Base-by-base conservation (phyloP, 1,140 invertebrate species). In the Drosophila nebulosa region DNA sequence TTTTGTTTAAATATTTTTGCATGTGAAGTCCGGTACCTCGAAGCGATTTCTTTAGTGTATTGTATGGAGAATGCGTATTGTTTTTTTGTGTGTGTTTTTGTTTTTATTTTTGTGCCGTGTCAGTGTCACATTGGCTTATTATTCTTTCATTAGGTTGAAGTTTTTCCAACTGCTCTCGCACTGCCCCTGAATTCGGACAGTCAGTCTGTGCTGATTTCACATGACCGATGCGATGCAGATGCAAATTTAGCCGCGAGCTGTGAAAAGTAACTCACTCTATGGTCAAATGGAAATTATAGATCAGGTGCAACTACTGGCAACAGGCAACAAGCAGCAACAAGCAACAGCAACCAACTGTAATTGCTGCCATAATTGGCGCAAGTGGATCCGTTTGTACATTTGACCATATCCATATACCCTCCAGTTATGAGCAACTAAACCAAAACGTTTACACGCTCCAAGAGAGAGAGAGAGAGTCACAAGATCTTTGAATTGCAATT, bases 401-500 rank as follows among this genome's bases (percentile, higher is more conserved):
- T 46, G 39, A 60, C 71, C 57, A 65, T 74, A 66, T 79, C 27
- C 64, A 68, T 72, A 88, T 88, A 85, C 83, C 81, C 81, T 85
- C 83, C 83, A 85, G 81, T 85, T 85, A 85, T 85, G 81, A 86
- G 81, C 81, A 81, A 85, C 83, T 74, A 74, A 85, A 75, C 81
- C 76, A 70, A 69, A 52, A 62, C 74, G 68, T 74, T 74, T 74
- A 86, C 68, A 84, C 77, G 63, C 35, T 67, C 56, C 22, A 12
- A 39, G 26, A 32, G 10, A 3, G 2, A 55, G 57, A 26, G 14
- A 52, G 21, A 9, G 7, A 30, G 26, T 39, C 4, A 42, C 74
- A 75, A 76, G 59, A 51, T 57, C 42, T 75, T 64, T 55, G 64
- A 73, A 70, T 74, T 69, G 80, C 74, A 71, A 74, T 80, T 74